Percentiles rank a stretch among this genome's conserved stretches.
Evolutionary conservation across 2,888 invertebrate species (phyloP).

Genomic region (Sphecodes monilicornis): DNA sequence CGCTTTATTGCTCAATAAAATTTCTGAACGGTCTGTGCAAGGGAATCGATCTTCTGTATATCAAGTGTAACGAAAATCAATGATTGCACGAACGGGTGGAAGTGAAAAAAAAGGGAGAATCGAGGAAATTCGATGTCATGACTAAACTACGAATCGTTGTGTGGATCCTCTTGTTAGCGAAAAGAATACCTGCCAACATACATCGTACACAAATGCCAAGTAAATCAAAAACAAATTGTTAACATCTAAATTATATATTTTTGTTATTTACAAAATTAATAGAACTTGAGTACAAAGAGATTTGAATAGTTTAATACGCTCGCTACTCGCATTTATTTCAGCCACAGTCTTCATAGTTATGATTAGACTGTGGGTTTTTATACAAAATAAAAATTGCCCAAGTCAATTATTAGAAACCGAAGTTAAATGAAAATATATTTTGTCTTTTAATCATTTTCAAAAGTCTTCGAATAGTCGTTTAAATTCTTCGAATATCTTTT

Average conservation of each 20-base stretch:
- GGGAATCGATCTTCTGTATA: constrained; percentile 37
- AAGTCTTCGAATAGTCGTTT: too few relatives aligned
- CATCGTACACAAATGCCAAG: not conserved
- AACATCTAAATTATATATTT: not conserved
- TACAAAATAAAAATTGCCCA: not conserved
- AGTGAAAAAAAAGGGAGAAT: not conserved
- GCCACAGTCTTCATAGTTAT: too few relatives aligned
- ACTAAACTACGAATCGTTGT: not conserved
- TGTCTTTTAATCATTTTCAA: not conserved
- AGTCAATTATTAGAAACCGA: too few relatives aligned
- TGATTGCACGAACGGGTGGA: constrained; percentile 11
- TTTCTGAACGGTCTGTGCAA: constrained; percentile 32
- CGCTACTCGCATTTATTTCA: not conserved
- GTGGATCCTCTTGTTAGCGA: not conserved
- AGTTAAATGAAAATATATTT: not conserved
- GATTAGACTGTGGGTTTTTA: too few relatives aligned
- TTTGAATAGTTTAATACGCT: too few relatives aligned
- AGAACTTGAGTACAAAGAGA: not conserved
- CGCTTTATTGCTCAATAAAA: constrained; percentile 53
- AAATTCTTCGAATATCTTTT: not conserved
- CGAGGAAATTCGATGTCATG: not conserved
- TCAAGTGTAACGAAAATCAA: constrained; percentile 37
- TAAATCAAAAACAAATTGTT: not conserved
- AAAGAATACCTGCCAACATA: not conserved
- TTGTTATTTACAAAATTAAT: not conserved